These are phyloP conservation scores for Anastrepha obliqua DNA, from an alignment of 1,140 invertebrate species.

Conservation along the genomic window DNA sequence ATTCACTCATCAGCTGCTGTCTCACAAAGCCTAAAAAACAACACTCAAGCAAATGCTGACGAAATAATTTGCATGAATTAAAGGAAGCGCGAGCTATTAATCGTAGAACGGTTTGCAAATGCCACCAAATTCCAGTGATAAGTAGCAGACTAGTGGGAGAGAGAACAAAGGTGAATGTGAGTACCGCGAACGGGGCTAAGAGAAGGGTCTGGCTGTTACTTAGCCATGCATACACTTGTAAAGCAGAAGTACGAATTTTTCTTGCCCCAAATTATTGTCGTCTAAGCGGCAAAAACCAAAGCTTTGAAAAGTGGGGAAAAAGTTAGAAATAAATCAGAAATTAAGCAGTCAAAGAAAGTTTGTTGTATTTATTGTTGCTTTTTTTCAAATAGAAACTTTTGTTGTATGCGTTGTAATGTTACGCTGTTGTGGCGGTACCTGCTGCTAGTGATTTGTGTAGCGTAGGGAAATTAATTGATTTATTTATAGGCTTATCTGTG, in stretches of 20 bases:
- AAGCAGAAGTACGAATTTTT: neutral
- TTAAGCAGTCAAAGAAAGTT: neutral
- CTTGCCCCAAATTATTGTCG: neutral
- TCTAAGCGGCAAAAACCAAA: neutral
- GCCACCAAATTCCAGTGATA: neutral
- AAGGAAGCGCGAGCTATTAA: slow-evolving; percentile 1
- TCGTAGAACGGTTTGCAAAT: neutral
- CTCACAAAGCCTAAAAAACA: neutral
- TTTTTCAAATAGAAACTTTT: too few relatives aligned
- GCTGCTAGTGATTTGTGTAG: neutral
- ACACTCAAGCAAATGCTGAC: neutral
- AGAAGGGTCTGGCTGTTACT: neutral
- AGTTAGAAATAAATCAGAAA: neutral
- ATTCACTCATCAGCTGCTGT: neutral
- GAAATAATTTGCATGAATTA: slow-evolving; percentile 1
- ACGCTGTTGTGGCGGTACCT: too few relatives aligned
- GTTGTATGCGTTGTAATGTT: too few relatives aligned
- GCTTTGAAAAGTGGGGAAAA: neutral
- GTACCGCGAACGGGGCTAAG: too few relatives aligned
- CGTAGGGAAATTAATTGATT: slow-evolving; percentile 16
- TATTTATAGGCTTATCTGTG: slow-evolving; percentile 25
- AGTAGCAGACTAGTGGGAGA: neutral
- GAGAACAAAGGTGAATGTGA: neutral
- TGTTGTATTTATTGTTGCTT: neutral
- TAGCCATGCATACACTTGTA: neutral